These are phyloP conservation scores for Anguilla obscura DNA, from an alignment of 2,797 vertebrate species.

Conservation along the genomic window DNA sequence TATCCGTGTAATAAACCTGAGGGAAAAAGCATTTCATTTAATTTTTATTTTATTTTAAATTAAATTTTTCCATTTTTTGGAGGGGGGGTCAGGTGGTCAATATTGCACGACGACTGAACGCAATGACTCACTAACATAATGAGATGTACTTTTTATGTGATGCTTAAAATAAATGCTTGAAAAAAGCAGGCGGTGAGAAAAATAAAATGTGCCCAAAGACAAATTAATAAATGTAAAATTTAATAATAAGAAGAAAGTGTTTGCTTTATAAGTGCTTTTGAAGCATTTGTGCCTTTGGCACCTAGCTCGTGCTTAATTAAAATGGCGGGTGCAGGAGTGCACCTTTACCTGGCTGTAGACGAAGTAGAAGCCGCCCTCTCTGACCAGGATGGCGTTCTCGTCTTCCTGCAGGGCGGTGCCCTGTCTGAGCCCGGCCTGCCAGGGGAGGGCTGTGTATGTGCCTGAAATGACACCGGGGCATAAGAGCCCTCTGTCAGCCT, in stretches of 20 bases:
- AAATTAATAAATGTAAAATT: background rate
- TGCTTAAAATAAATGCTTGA: too few species aligned
- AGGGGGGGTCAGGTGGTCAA: background rate
- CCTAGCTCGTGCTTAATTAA: background rate
- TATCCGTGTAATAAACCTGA: slow-evolving; percentile 89
- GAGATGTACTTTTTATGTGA: background rate
- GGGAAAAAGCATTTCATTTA: slow-evolving; percentile 21
- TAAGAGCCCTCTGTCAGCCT: background rate
- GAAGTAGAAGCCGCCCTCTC: slow-evolving; percentile 89
- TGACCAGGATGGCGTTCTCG: slow-evolving; percentile 82
- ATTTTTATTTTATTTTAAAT: too few species aligned
- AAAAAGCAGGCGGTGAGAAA: too few species aligned
- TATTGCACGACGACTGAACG: background rate
- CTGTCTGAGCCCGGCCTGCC: slow-evolving; percentile 86
- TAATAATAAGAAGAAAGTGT: too few species aligned
- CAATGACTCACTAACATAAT: background rate
- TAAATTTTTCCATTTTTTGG: too few species aligned
- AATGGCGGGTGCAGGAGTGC: background rate
- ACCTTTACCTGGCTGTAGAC: slow-evolving; percentile 89
- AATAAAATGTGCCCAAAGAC: background rate
- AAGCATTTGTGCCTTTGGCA: background rate
- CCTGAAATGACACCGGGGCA: slow-evolving; percentile 55
- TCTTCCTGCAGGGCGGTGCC: slow-evolving; percentile 82
- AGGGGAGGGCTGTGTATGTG: slow-evolving; percentile 82
- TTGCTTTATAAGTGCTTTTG: background rate